Evolutionary conservation across 2,113 vertebrate genomes (phyloP), one percentile per base, ranked within the genome.

Genomic region (Polyodon spathula): DNA sequence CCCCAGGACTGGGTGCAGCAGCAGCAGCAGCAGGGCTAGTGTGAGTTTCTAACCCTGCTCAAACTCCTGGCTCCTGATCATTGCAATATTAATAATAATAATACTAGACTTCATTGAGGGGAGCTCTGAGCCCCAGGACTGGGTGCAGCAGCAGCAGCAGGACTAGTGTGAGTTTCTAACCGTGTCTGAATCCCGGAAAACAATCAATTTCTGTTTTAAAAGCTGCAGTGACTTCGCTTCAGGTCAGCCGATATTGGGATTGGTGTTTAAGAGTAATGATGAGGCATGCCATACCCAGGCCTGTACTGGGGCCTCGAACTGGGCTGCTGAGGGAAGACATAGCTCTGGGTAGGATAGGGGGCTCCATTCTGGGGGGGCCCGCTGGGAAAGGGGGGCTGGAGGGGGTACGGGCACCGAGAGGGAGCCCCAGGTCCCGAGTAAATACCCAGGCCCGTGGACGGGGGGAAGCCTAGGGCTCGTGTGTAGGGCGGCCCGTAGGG

Each of bases 271-370:
- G 85, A 88, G 69, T 81, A 86, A 12, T 75, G 80, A 72, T 87
- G 84, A 27, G 86, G 78, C 9, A 87, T 79, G 52, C 86, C 81
- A 56, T 84, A 84, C 51, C 84, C 84, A 37, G 84, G 76, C 81
- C 82, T 78, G 73, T 75, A 81, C 54, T 83, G 60, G 9, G 82
- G 81, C 70, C 80, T 78, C 58, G 76, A 79, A 27, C 78, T 64
- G 56, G 83, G 74, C 16, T 84, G 80, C 72, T 84, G 83, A 0
- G 84, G 85, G 66, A 84, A 85, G 68, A 68, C 76, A 66, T 83
- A 86, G 50, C 81, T 82, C 0, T 76, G 76, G 4, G 84, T 84
- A 54, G 70, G 71, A 70, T 85, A 84, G 40, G 73, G 75, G 65
- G 84, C 83, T 40, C 84, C 81, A 27, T 87, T 85, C 1, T 81